phyloP scores from a whole-genome alignment of 2,113 vertebrate genomes.

The Gambusia holbrooki region DNA sequence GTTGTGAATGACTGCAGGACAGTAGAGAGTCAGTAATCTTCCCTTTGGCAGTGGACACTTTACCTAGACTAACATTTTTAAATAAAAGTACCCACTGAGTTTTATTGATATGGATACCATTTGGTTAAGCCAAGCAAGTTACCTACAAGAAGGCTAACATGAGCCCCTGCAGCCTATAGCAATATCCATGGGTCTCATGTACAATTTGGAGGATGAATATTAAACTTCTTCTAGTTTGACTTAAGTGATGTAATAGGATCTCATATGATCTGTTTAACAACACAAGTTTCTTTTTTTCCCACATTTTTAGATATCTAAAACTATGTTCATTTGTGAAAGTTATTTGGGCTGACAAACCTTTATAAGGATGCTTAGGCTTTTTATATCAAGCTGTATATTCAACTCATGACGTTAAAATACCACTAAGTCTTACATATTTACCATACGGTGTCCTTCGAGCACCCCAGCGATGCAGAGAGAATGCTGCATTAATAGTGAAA shows the following conservation, averaged over 20 bases:
- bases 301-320: no score
- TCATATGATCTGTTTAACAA: slow-evolving; percentile 17
- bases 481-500: not conserved
- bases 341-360: not conserved
- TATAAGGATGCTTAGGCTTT: not conserved
- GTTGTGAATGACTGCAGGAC: not conserved
- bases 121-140: not conserved
- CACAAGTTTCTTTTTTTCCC: not conserved
- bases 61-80: no score
- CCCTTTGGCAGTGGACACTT: no score
- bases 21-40: not conserved
- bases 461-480: not conserved
- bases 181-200: no score
- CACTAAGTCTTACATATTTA: slow-evolving; percentile 35
- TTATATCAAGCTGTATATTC: not conserved
- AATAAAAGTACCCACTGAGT: not conserved
- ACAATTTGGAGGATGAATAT: not conserved
- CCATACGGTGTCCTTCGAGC: not conserved
- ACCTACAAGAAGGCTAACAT: not conserved
- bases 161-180: no score
- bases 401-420: slow-evolving; percentile 53
- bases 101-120: not conserved
- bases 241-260: not conserved
- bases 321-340: no score
- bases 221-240: not conserved